Evolutionary conservation across 2,797 vertebrate species (phyloP).

Genomic region (Phoxinus dragarum): DNA sequence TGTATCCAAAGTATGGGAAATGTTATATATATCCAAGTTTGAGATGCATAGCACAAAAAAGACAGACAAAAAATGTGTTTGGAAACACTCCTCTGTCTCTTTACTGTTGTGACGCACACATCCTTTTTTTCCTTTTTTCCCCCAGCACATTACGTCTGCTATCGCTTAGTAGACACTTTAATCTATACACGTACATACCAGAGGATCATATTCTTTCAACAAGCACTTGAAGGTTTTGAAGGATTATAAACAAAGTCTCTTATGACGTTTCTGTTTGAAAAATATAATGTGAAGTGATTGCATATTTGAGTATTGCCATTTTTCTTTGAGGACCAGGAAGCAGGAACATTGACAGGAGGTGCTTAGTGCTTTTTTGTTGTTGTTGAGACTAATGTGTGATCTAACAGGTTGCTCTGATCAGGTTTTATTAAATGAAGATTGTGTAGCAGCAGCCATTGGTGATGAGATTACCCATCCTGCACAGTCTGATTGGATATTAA

Average conservation of each 20-base stretch:
- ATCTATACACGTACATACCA: constrained; percentile 4
- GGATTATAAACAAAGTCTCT: constrained; percentile 16
- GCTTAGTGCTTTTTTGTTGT: constrained; percentile 49
- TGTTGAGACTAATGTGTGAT: constrained; percentile 58
- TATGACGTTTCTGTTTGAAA: not conserved
- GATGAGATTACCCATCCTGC: constrained; percentile 61
- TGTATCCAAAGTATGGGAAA: not conserved
- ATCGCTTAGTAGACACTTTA: constrained; percentile 6
- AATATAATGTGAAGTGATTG: not conserved
- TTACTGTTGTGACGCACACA: not conserved
- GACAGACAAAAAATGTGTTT: not conserved
- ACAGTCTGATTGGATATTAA: constrained; percentile 5
- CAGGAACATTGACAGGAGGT: constrained; percentile 53
- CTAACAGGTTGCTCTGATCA: constrained; percentile 57
- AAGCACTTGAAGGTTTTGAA: constrained; percentile 27
- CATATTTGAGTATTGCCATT: not conserved
- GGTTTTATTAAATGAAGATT: constrained; percentile 51
- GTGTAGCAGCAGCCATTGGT: constrained; percentile 51
- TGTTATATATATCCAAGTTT: not conserved
- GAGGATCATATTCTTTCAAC: constrained; percentile 5
- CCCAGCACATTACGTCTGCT: not conserved
- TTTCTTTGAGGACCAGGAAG: constrained; percentile 20
- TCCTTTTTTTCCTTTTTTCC: not conserved
- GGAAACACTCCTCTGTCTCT: not conserved
- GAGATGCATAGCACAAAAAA: not conserved